phyloP scores from a whole-genome alignment of 2,797 vertebrate species.

The Chiroxiphia lanceolata region DNA sequence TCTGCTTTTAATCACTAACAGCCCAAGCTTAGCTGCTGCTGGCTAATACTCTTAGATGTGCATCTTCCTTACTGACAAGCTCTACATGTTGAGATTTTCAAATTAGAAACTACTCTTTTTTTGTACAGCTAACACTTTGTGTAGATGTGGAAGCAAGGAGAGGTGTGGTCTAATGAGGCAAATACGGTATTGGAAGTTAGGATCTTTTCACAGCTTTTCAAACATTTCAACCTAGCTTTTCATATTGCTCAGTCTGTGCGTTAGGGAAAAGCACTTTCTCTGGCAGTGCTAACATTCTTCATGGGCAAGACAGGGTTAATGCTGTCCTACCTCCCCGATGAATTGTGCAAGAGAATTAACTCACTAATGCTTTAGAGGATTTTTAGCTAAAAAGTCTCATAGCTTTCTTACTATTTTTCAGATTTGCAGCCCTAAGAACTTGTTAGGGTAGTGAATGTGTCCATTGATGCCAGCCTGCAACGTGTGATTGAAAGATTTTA shows the following conservation, averaged over 20 bases:
- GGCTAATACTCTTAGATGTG: background rate
- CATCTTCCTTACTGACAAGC: background rate
- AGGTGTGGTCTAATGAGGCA: background rate
- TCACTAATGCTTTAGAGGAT: background rate
- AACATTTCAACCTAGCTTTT: background rate
- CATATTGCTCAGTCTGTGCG: background rate
- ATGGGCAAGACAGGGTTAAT: background rate
- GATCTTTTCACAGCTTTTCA: background rate
- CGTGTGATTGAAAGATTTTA: background rate
- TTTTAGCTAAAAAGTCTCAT: background rate
- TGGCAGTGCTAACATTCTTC: background rate
- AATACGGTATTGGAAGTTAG: background rate
- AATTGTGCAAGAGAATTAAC: background rate
- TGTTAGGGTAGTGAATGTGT: background rate
- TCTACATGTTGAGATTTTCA: background rate
- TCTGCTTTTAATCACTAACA: slow-evolving; percentile 18
- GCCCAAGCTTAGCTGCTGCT: background rate
- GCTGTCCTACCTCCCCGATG: background rate
- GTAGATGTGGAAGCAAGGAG: background rate
- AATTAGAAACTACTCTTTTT: background rate
- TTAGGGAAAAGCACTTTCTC: background rate
- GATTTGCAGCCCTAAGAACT: background rate
- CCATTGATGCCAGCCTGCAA: background rate
- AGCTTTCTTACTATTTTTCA: background rate
- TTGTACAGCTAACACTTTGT: background rate